phyloP scores from a whole-genome alignment of 1,140 invertebrate genomes.

The Drosophila sturtevanti region DNA sequence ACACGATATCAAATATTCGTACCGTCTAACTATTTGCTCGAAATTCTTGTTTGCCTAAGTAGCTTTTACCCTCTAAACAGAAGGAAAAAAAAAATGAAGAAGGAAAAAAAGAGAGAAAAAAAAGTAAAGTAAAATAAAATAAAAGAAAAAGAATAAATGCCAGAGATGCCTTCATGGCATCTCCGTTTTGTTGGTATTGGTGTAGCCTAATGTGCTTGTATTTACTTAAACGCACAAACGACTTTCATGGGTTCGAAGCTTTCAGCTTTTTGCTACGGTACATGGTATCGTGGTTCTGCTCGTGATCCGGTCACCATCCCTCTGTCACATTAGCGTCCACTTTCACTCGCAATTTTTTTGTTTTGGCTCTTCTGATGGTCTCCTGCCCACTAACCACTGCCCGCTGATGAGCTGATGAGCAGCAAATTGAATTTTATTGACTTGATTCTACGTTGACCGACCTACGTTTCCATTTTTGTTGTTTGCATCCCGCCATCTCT shows the following conservation, averaged over 20 bases:
- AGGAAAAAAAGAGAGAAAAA: neutral
- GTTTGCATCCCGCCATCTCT: conserved; percentile 13
- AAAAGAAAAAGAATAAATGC: conserved; percentile 11
- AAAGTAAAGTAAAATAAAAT: neutral
- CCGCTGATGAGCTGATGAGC: conserved; percentile 55
- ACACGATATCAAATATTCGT: neutral
- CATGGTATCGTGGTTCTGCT: neutral
- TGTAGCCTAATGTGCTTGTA: conserved; percentile 54
- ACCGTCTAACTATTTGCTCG: neutral
- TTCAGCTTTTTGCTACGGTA: neutral
- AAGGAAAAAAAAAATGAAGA: no score
- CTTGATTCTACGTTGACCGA: conserved; percentile 52
- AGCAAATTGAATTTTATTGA: conserved; percentile 78
- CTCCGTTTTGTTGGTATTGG: conserved; percentile 6
- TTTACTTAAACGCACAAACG: conserved; percentile 55
- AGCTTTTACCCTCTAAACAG: conserved; percentile 17
- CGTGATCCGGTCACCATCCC: neutral
- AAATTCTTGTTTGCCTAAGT: conserved; percentile 31
- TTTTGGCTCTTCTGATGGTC: no score
- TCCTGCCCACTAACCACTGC: no score
- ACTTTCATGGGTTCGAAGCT: conserved; percentile 25
- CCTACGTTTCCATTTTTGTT: conserved; percentile 41
- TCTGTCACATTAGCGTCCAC: conserved; percentile 35
- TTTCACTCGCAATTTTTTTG: conserved; percentile 22
- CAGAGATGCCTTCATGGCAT: conserved; percentile 4